Percentiles rank a stretch among this genome's conserved stretches.
phyloP scores from a whole-genome alignment of 2,797 vertebrate genomes.

The Chelmon rostratus region DNA sequence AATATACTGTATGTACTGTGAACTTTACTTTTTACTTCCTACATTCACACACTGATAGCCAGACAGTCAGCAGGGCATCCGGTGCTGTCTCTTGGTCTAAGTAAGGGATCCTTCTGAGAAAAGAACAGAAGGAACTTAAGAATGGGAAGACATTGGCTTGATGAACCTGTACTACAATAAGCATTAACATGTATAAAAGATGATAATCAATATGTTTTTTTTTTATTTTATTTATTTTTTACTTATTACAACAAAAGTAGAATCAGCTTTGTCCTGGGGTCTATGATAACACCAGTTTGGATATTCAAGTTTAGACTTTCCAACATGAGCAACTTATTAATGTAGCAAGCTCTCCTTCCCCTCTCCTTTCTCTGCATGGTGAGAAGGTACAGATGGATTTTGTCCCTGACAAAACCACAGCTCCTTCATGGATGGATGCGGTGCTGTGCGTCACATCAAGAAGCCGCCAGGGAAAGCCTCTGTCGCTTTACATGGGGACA shows the following conservation, averaged over 20 bases:
- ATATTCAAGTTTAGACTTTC: constrained; percentile 23
- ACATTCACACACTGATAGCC: background rate
- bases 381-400: constrained; percentile 27
- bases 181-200: background rate
- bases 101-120: constrained; percentile 12
- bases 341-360: background rate
- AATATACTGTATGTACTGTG: constrained; percentile 15
- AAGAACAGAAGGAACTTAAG: background rate
- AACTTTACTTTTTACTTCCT: constrained; percentile 10
- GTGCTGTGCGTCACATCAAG: constrained; percentile 39
- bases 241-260: background rate
- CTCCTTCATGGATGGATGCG: constrained; percentile 38
- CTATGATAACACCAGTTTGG: background rate
- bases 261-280: background rate
- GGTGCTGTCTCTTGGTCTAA: background rate
- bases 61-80: background rate
- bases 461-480: constrained; percentile 33
- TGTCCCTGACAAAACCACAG: constrained; percentile 14
- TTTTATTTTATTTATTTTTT: no score
- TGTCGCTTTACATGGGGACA: constrained; percentile 63
- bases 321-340: constrained; percentile 10
- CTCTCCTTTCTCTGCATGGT: constrained; percentile 16
- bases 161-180: background rate
- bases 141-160: background rate
- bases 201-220: background rate